phyloP scores from a whole-genome alignment of 2,113 vertebrate genomes.

The Anser cygnoides region DNA sequence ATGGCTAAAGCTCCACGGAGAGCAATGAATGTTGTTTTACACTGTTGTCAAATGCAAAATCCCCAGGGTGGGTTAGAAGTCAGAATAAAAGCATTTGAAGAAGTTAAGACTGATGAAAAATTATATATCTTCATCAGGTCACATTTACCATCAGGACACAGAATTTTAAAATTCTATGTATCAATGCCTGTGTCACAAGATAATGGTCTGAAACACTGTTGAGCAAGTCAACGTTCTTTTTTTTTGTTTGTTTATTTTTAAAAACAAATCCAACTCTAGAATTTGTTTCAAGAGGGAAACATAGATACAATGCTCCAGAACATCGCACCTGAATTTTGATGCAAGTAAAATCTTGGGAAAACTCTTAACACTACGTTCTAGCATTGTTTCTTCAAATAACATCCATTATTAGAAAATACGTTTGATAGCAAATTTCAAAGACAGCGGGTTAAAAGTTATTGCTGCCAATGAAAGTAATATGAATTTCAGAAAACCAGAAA shows the following conservation, averaged over 20 bases:
- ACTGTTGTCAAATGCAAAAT: constrained; percentile 74
- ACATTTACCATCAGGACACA: constrained; percentile 18
- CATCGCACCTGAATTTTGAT: not conserved
- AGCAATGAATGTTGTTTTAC: constrained; percentile 70
- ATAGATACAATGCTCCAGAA: not conserved
- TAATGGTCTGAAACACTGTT: not conserved
- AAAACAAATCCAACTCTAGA: not conserved
- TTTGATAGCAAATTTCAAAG: not conserved
- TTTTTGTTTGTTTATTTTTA: not conserved
- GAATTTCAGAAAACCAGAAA: not conserved
- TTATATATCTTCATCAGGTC: constrained; percentile 45
- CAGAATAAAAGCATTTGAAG: constrained; percentile 71
- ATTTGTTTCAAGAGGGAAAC: not conserved
- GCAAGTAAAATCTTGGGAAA: not conserved
- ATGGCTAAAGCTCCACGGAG: constrained; percentile 73
- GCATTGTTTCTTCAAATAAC: not conserved
- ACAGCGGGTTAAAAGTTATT: constrained; percentile 30
- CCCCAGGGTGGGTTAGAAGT: constrained; percentile 60
- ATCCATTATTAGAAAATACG: not conserved
- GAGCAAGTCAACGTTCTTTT: not conserved
- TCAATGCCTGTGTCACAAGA: not conserved
- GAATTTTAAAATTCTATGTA: constrained; percentile 40
- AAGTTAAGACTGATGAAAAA: constrained; percentile 56
- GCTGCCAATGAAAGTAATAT: not conserved
- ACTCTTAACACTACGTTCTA: not conserved